Conservation (phyloP, 2,797 vertebrate species). For the Malurus leucopterus region DNA sequence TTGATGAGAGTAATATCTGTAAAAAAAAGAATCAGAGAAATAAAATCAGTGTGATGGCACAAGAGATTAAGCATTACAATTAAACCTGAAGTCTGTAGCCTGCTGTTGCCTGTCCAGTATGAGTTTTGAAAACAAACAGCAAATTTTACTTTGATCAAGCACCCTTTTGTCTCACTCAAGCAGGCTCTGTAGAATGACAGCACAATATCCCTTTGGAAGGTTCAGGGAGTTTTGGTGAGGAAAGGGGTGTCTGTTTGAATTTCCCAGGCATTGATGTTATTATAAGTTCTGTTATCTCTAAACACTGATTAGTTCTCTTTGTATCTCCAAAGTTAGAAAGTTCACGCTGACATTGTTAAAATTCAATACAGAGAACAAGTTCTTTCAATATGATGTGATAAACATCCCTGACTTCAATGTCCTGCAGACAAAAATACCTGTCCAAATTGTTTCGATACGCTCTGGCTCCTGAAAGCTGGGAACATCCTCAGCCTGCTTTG, state of each 20-base stretch:
- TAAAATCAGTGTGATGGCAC: accelerated
- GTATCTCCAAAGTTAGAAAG: neutral
- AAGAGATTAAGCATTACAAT: neutral
- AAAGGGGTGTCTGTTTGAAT: neutral
- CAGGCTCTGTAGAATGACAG: neutral
- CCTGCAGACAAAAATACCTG: neutral
- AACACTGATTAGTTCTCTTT: neutral
- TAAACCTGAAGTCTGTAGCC: neutral
- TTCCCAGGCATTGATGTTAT: neutral
- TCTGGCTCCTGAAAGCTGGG: neutral
- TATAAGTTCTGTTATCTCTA: neutral
- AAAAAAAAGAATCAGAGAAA: neutral
- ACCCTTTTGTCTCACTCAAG: neutral
- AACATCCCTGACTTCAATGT: neutral
- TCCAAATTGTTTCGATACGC: neutral
- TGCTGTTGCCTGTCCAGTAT: neutral
- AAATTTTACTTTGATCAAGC: neutral
- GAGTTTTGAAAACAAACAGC: neutral
- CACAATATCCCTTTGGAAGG: neutral
- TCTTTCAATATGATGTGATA: neutral
- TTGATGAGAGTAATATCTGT: neutral
- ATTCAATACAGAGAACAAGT: neutral
- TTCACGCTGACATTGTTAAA: neutral
- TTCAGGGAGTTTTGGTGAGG: neutral
- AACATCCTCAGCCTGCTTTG: neutral